Conservation (phyloP, 2,888 invertebrate species). For the Gymnocheta viridis region DNA sequence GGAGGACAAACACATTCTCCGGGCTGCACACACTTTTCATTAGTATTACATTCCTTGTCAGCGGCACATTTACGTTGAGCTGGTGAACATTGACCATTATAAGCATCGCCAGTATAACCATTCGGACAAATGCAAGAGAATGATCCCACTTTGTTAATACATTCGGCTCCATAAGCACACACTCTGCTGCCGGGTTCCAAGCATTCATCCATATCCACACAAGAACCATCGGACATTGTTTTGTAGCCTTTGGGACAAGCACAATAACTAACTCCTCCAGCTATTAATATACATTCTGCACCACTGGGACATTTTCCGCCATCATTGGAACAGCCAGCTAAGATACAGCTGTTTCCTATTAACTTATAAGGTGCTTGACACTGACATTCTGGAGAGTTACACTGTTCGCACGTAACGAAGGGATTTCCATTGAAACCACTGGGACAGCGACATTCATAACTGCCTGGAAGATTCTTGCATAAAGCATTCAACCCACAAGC, state of each 20-base stretch:
- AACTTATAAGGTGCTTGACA: constrained; percentile 94
- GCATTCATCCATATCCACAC: constrained; percentile 92
- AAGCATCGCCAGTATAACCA: constrained; percentile 91
- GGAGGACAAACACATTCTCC: constrained; percentile 96
- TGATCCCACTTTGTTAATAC: constrained; percentile 90
- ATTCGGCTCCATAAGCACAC: constrained; percentile 94
- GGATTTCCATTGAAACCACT: constrained; percentile 95
- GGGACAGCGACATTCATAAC: constrained; percentile 96
- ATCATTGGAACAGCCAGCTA: constrained; percentile 91
- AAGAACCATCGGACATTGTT: constrained; percentile 90
- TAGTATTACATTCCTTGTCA: constrained; percentile 91
- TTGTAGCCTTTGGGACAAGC: constrained; percentile 94
- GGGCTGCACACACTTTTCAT: constrained; percentile 95
- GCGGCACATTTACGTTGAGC: constrained; percentile 91
- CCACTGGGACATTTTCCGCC: constrained; percentile 92
- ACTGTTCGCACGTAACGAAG: constrained; percentile 92
- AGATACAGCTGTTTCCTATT: constrained; percentile 90
- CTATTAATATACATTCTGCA: constrained; percentile 94
- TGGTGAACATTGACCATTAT: constrained; percentile 90
- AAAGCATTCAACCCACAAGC: constrained; percentile 94
- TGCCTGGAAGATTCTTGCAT: constrained; percentile 95
- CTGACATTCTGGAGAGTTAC: constrained; percentile 91
- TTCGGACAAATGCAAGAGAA: constrained; percentile 91
- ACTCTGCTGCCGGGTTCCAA: constrained; percentile 86
- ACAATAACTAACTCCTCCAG: constrained; percentile 95